Percentiles rank a stretch among this genome's conserved stretches.
These are phyloP conservation scores for Sinocyclocheilus anshuiensis DNA, from an alignment of 2,113 vertebrate genomes.

Conservation along the genomic window DNA sequence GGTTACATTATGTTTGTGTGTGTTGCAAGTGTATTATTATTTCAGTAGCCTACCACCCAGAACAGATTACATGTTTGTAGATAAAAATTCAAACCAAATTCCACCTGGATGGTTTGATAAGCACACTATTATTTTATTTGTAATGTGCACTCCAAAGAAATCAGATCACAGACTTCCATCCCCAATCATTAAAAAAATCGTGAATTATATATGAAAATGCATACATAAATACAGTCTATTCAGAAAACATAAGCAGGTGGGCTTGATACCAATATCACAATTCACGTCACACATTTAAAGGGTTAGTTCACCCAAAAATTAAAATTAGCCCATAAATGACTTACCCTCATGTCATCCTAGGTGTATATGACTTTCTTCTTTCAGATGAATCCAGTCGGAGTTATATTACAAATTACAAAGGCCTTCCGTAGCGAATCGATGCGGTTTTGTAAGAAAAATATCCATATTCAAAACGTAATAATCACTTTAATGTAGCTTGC, in stretches of 20 bases:
- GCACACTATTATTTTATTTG: not conserved
- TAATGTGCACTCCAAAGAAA: not conserved
- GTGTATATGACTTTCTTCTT: no score
- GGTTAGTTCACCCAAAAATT: no score
- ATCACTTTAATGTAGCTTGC: no score
- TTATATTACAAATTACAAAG: no score
- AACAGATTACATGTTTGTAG: not conserved
- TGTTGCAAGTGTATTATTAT: not conserved
- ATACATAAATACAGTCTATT: not conserved
- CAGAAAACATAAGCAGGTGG: not conserved
- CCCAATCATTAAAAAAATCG: not conserved
- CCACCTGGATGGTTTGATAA: not conserved
- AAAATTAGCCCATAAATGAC: no score
- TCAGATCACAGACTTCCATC: no score
- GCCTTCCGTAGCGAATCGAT: no score
- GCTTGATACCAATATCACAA: not conserved
- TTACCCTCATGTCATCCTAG: no score
- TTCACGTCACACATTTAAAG: not conserved
- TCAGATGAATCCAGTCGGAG: no score
- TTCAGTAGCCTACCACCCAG: not conserved
- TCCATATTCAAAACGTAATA: no score
- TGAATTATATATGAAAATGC: conserved; percentile 6
- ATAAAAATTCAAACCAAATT: not conserved
- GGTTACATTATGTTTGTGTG: not conserved
- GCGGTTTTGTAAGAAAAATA: no score